Base-by-base conservation (phyloP, 2,888 invertebrate genomes). In the Morpho achilles region DNA sequence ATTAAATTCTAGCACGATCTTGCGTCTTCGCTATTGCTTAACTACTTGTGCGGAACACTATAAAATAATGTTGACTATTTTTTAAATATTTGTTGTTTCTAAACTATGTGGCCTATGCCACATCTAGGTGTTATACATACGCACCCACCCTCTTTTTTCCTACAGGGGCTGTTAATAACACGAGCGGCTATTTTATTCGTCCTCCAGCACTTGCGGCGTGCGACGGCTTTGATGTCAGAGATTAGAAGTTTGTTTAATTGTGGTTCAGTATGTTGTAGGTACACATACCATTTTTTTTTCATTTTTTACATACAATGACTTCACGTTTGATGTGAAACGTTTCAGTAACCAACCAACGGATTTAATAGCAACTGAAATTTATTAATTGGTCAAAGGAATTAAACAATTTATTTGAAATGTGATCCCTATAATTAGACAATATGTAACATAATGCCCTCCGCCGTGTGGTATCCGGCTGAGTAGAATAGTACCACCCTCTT, bases 171-270 rank as follows among this genome's bases (percentile, higher is more conserved):
- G 87, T 88, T 89, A 88, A 87, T 88, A 89, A 86, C 87, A 86
- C 85, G 86, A 84, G 86, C 80, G 84, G 81, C 83, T 83, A 86
- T 86, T 87, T 86, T 85, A 87, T 85, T 83, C 83, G 80, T 71
- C 67, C 67, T 69, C 78, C 76, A 77, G 76, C 84, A 82, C 83
- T 84, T 80, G 84, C 77, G 79, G 76, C 75, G 87, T 87, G 88
- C 76, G 81, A 74, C 77, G 67, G 84, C 86, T 84, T 87, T 83
- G 81, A 87, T 86, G 84, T 81, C 65, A 73, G 76, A 87, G 88
- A 88, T 88, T 88, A 87, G 74, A 79, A 77, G 72, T 79, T 77
- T 77, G 80, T 76, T 80, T 76, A 73, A 76, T 72, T 74, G 70
- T 69, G 66, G 64, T 67, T 68, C 66, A 64, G 62, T 59, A 54